These are phyloP conservation scores for Charina bottae DNA, from an alignment of 2,113 vertebrate genomes.

Conservation along the genomic window DNA sequence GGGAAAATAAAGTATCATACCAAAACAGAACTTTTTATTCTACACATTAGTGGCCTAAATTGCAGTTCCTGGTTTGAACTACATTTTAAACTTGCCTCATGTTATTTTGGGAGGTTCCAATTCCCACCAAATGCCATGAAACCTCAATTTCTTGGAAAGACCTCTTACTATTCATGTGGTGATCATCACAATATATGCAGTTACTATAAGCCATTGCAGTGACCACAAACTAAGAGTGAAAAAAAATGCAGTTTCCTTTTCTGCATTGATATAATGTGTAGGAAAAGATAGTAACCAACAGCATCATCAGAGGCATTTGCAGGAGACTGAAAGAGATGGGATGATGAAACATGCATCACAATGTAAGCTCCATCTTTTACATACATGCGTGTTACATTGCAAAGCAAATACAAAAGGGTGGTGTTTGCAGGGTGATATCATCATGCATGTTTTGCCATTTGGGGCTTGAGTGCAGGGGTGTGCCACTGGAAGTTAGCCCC, in stretches of 20 bases:
- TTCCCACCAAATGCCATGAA: neutral
- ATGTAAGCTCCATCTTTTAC: neutral
- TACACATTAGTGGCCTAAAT: neutral
- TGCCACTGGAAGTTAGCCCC: neutral
- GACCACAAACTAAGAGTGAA: neutral
- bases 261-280: neutral
- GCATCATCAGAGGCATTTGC: neutral
- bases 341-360: neutral
- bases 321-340: neutral
- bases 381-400: neutral
- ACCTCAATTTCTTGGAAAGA: neutral
- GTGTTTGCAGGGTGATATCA: neutral
- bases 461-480: neutral
- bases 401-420: neutral
- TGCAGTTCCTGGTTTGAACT: neutral
- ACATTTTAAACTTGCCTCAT: neutral
- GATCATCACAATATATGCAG: neutral
- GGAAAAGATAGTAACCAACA: neutral
- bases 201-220: neutral
- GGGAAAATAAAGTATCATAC: neutral
- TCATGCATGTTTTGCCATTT: neutral
- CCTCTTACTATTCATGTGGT: neutral
- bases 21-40: neutral
- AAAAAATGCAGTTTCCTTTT: neutral
- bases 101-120: neutral